A percentile compares a stretch with the other conserved stretches of the same genome.
phyloP scores from a whole-genome alignment of 2,888 invertebrate genomes.

The Cyaniris semiargus region DNA sequence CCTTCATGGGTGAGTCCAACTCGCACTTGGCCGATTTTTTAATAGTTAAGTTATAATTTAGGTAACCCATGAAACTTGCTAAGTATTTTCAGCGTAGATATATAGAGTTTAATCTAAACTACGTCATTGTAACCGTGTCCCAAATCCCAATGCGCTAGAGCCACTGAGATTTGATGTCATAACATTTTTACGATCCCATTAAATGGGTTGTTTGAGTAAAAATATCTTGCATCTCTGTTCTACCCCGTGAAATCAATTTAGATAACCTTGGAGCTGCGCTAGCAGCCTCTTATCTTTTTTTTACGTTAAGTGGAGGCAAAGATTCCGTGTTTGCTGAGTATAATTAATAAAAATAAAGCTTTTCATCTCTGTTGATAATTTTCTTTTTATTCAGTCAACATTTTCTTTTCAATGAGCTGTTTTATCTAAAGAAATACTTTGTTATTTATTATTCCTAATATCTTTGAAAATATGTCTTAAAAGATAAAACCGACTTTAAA shows the following conservation, averaged over 20 bases:
- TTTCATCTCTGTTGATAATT: background rate
- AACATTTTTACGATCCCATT: slow-evolving; percentile 28
- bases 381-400: background rate
- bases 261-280: slow-evolving; percentile 23
- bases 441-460: background rate
- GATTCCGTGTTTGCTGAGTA: slow-evolving; percentile 1
- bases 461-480: background rate
- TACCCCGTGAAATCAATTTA: slow-evolving; percentile 19
- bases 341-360: slow-evolving; percentile 17
- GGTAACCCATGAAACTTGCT: too few species aligned
- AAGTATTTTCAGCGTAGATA: too few species aligned
- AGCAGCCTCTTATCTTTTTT: slow-evolving; percentile 18
- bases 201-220: slow-evolving; percentile 14
- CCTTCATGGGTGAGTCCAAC: too few species aligned
- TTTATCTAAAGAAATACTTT: background rate
- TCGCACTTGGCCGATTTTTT: too few species aligned
- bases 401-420: background rate
- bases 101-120: too few species aligned
- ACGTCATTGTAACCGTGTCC: background rate
- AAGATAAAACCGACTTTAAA: too few species aligned
- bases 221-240: slow-evolving; percentile 4
- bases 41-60: too few species aligned
- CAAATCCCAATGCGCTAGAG: slow-evolving; percentile 2
- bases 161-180: slow-evolving; percentile 18
- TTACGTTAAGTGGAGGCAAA: background rate